Base-by-base conservation (phyloP, 23 tunicate species). In the Halocynthia aurantium region DNA sequence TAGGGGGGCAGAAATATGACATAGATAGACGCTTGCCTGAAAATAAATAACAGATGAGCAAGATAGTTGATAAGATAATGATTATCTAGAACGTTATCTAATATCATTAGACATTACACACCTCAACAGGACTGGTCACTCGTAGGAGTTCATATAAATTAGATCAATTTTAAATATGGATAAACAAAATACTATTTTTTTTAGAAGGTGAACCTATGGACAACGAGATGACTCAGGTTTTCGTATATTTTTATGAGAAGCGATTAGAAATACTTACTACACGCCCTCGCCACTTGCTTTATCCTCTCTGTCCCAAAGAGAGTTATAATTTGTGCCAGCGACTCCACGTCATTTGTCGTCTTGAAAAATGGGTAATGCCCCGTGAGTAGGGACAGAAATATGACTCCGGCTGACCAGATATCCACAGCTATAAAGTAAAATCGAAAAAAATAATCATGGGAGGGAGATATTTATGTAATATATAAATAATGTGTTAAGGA, bases 391-490 rank as follows among this genome's bases (percentile, higher is more conserved):
- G 99, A 75, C 9, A 96, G 83, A 67, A 89, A 83, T 57, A 91
- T 89, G 11, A 89, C 96, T 8, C 99, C 99, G 58, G 95, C 96
- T 10, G 99, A 77, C 99, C 99, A 96, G 31, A 96, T 74, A 63
- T 96, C 99, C 56, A 96, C 84, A 61, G 90, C 95, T 96, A 77
- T 9, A 71, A 31, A 64, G 52, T 18, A 18, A 15, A 15, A 15
- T 67, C 5, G 40, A 15, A 21, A 67, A 20, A 21, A 11, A 2
- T 67, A n/a, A 51, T 13, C 2, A 31, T 4, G 44, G 44, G 44
- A 31, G 63, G 63, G 63, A 58, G 15, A 58, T 58, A 13, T 58
- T 58, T n/a, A 58, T 58, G 15, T 13, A 58, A 58, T 57, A 31
- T 31, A 31, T 31, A 31, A 31, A 31, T 31, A 31, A 31, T 31